These are phyloP conservation scores for Zingel zingel DNA, from an alignment of 2,113 vertebrate species.

Conservation along the genomic window DNA sequence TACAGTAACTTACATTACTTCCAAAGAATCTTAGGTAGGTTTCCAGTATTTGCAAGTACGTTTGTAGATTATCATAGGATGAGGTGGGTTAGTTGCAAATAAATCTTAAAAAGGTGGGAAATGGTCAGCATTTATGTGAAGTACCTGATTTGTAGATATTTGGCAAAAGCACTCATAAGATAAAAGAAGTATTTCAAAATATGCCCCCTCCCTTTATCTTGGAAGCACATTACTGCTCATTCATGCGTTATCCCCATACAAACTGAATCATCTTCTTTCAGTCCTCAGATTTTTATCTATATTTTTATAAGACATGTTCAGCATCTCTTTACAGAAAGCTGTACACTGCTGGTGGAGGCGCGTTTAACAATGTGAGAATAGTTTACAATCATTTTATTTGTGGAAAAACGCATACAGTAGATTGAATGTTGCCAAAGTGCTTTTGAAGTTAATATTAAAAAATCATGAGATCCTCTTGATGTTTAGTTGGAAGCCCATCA, in stretches of 20 bases:
- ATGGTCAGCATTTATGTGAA: neutral
- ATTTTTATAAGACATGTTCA: slow-evolving; percentile 43
- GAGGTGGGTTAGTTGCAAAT: neutral
- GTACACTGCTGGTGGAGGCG: neutral
- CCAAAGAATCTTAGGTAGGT: neutral
- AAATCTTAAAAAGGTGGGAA: neutral
- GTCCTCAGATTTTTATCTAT: slow-evolving; percentile 28
- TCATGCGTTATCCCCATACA: too few species aligned
- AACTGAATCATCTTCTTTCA: neutral
- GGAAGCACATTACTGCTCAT: neutral
- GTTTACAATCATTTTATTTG: slow-evolving; percentile 61
- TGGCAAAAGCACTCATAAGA: neutral
- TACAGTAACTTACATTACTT: neutral
- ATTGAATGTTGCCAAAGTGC: slow-evolving; percentile 64
- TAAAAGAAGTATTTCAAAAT: neutral
- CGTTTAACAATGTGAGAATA: slow-evolving; percentile 39
- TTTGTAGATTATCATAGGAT: neutral
- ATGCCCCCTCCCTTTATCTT: neutral
- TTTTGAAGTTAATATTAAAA: slow-evolving; percentile 80
- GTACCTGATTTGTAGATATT: neutral
- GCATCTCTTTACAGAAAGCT: slow-evolving; percentile 47
- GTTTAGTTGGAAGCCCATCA: slow-evolving; percentile 68
- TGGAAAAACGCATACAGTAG: slow-evolving; percentile 41
- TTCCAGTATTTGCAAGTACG: slow-evolving; percentile 22
- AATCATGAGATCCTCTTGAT: slow-evolving; percentile 68